Percentiles rank a stretch among this genome's conserved stretches.
Conservation (phyloP, 1,140 invertebrate species). For the Drosophila lowei region DNA sequence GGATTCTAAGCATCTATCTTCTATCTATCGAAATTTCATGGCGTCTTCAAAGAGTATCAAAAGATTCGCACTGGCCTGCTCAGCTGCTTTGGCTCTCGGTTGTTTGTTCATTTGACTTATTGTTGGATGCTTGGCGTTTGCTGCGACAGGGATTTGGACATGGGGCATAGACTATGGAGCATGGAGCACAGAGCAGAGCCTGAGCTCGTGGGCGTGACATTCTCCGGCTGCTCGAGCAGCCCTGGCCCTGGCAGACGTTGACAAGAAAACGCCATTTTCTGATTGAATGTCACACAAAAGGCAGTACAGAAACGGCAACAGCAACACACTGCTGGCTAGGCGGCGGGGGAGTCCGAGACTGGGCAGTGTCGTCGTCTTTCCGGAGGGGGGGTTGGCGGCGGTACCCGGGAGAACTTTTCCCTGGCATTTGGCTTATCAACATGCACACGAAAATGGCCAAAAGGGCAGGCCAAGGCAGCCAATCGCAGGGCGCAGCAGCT, state of each 20-base stretch:
- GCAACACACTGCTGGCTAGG: conserved; percentile 5
- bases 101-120: conserved; percentile 79
- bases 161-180: neutral
- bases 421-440: conserved; percentile 76
- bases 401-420: conserved; percentile 29
- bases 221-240: conserved; percentile 31
- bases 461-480: conserved; percentile 74
- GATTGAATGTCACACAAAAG: conserved; percentile 81
- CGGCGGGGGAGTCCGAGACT: conserved; percentile 20
- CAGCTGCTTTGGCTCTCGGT: conserved; percentile 26
- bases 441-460: conserved; percentile 74
- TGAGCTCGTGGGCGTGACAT: conserved; percentile 61
- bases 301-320: neutral
- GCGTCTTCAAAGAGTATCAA: conserved; percentile 30
- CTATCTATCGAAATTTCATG: too few relatives aligned
- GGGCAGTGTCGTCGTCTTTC: conserved; percentile 28
- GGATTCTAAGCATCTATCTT: too few relatives aligned
- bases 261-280: conserved; percentile 82
- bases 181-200: conserved; percentile 6
- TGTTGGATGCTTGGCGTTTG: conserved; percentile 65
- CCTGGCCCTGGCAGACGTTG: conserved; percentile 69
- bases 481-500: conserved; percentile 68
- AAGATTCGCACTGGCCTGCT: conserved; percentile 15
- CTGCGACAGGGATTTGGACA: conserved; percentile 55
- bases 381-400: conserved; percentile 8